These are phyloP conservation scores for Epizoanthus rinbou DNA, from an alignment of 92 coral and sea anemone species.

Conservation along the genomic window DNA sequence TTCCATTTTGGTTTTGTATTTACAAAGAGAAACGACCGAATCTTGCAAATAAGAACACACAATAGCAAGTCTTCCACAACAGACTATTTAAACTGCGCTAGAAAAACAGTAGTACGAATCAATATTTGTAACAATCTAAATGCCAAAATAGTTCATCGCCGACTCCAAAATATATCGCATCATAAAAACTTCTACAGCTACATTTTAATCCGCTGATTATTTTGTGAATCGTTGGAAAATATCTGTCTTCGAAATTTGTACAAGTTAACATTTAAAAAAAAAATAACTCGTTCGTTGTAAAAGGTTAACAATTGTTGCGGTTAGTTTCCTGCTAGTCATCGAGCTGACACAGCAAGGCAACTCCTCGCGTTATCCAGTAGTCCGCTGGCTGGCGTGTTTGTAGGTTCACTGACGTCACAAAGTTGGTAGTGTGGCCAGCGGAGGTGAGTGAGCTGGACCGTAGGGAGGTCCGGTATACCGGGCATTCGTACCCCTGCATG, in stretches of 20 bases:
- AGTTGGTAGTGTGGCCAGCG: conserved; percentile 88
- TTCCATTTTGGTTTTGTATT: no score
- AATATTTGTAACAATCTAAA: no score
- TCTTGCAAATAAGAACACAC: no score
- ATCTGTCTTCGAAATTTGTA: no score
- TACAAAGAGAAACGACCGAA: no score
- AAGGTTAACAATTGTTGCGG: neutral
- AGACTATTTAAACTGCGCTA: neutral
- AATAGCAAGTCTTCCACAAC: neutral
- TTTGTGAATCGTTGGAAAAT: no score
- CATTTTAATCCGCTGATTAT: no score
- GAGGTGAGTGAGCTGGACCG: conserved; percentile 92
- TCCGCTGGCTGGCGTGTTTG: conserved; percentile 87
- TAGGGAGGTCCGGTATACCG: conserved; percentile 93
- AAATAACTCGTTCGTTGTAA: neutral
- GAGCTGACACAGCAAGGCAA: conserved; percentile 91
- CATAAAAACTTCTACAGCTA: no score
- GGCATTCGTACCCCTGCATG: conserved; percentile 82
- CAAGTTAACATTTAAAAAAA: neutral
- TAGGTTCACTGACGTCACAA: conserved; percentile 83
- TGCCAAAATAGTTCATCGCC: no score
- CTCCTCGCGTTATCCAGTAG: conserved; percentile 97
- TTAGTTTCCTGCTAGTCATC: conserved; percentile 55
- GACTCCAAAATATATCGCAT: no score
- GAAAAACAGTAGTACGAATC: no score